Conservation (phyloP, 2,113 vertebrate genomes). For the Dissostichus mawsoni region DNA sequence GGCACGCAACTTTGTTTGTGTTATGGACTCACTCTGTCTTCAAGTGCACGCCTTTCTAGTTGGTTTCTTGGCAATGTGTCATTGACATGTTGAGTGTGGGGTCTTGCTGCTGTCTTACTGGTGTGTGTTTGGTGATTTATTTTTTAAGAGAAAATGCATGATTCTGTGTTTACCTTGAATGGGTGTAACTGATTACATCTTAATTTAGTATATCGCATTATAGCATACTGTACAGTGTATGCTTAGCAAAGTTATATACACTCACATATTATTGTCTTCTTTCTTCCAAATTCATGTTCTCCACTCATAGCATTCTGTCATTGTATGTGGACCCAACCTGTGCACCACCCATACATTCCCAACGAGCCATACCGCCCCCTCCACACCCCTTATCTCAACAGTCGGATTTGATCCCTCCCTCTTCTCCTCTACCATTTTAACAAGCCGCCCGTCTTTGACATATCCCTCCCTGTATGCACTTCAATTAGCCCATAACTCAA, state of each 20-base stretch:
- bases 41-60: conserved; percentile 52
- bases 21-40: conserved; percentile 45
- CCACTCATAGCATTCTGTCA: conserved; percentile 26
- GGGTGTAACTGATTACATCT: conserved; percentile 1
- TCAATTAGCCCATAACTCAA: conserved; percentile 59
- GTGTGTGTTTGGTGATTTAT: conserved; percentile 8
- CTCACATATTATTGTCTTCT: background rate
- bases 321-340: conserved; percentile 6
- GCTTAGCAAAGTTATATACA: background rate
- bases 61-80: conserved; percentile 65
- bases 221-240: background rate
- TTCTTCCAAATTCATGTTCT: background rate
- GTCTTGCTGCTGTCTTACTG: conserved; percentile 17
- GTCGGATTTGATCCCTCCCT: conserved; percentile 4
- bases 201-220: background rate
- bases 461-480: conserved; percentile 40
- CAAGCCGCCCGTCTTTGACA: conserved; percentile 41
- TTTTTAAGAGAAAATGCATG: conserved; percentile 32
- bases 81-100: conserved; percentile 61
- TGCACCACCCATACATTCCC: conserved; percentile 17
- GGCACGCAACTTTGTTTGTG: conserved; percentile 28
- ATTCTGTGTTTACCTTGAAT: conserved; percentile 9
- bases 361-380: background rate
- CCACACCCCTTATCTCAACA: conserved; percentile 29
- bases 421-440: conserved; percentile 35